A percentile compares a stretch with the other conserved stretches of the same genome.
Evolutionary conservation across 2,888 invertebrate species (phyloP).

Genomic region (Eupithecia tripunctaria): DNA sequence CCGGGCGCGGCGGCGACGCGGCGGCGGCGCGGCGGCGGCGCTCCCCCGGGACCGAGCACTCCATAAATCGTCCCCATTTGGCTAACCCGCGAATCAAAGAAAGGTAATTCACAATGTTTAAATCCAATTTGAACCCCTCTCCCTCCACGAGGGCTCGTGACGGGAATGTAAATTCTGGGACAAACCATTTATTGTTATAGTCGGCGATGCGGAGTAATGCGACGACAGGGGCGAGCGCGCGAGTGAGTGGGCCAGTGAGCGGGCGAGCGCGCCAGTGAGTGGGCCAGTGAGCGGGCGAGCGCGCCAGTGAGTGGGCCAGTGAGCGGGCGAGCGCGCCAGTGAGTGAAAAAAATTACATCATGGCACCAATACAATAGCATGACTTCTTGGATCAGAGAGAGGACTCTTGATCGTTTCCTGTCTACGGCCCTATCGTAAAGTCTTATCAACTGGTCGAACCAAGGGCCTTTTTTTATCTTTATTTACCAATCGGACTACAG

Average conservation of each 20-base stretch:
- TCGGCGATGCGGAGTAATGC: slow-evolving; percentile 27
- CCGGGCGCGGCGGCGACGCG: slow-evolving; percentile 57
- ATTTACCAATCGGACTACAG: too few species aligned
- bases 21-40: slow-evolving; percentile 60
- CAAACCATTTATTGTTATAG: slow-evolving; percentile 57
- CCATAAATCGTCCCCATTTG: slow-evolving; percentile 81
- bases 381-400: not conserved
- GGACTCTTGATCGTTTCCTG: too few species aligned
- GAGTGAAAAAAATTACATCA: too few species aligned
- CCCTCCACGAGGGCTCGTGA: slow-evolving; percentile 41
- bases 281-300: not conserved
- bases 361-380: too few species aligned
- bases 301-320: not conserved
- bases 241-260: too few species aligned
- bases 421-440: too few species aligned
- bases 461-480: too few species aligned
- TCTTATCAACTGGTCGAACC: too few species aligned
- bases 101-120: slow-evolving; percentile 81
- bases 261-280: not conserved
- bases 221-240: not conserved
- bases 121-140: slow-evolving; percentile 68
- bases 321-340: not conserved
- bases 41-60: slow-evolving; percentile 47
- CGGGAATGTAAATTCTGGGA: slow-evolving; percentile 56
- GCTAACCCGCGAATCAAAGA: slow-evolving; percentile 81